Evolutionary conservation across 2,797 vertebrate genomes (phyloP), one percentile per base, ranked within the genome.

Genomic region (Lithobates pipiens): DNA sequence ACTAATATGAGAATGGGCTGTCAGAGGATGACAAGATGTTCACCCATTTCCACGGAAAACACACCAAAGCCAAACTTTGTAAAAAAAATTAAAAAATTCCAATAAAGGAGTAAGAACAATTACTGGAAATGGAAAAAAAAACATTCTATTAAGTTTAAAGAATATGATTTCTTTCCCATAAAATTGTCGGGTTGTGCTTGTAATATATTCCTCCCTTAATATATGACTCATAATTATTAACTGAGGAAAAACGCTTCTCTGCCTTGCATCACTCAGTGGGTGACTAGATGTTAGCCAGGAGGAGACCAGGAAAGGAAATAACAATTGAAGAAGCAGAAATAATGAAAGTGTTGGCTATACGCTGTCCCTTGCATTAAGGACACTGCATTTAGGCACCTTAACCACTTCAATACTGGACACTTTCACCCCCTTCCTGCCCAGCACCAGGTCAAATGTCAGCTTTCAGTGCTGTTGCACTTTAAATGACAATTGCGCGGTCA

Each of bases 1-100:
- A 25, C 70, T 57, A 86, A 86, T 68, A 71, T 72, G 32, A 18
- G 27, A 81, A 81, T 29, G 32, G 18, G 44, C 67, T 70, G 71
- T 80, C 77, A 76, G 34, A 50, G 4, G 77, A 67, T 75, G 84
- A 80, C 76, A 85, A 39, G 68, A 72, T 63, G 50, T 42, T 83
- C 72, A 29, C 42, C 50, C 63, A 77, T 15, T 83, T 83, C 81
- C n/a, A 73, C 50, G 18, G 23, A 39, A 36, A 54, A 42, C 34
- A 73, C 70, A 74, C 72, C 70, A 82, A 82, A 74, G 73, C 25
- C 27, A 76, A 27, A 10, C 25, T 44, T 18, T 32, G 25, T 44
- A 5, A 27, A 27, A 36, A 44, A 72, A 42, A 72, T 39, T 7
- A 72, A 50, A 76, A 27, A 42, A 44, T 65, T 34, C 57, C 61